Percentiles rank a stretch among this genome's conserved stretches.
Conservation (phyloP, 2,888 invertebrate genomes). For the Agriopis leucophaearia region DNA sequence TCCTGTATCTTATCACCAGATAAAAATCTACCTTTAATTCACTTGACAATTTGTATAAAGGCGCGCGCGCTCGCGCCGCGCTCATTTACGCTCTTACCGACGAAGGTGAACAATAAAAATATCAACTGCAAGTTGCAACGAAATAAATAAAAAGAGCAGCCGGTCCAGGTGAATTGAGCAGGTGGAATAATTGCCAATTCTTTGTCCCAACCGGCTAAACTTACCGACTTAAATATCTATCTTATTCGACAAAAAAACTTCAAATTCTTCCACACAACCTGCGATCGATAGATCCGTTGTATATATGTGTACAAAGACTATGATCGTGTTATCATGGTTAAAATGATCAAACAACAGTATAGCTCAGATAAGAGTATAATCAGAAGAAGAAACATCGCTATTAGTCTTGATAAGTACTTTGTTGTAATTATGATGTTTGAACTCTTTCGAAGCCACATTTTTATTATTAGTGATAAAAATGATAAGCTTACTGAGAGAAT, state of each 20-base stretch:
- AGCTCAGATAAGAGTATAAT: conserved; percentile 18
- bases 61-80: conserved; percentile 59
- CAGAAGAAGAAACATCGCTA: conserved; percentile 14
- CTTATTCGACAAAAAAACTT: conserved; percentile 63
- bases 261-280: conserved; percentile 33
- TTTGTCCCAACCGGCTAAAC: conserved; percentile 80
- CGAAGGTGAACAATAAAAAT: conserved; percentile 83
- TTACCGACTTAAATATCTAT: conserved; percentile 72
- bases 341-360: conserved; percentile 23
- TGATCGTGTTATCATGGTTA: background rate
- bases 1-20: conserved; percentile 48
- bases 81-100: conserved; percentile 69
- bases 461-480: background rate
- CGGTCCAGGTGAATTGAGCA: conserved; percentile 83
- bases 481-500: background rate
- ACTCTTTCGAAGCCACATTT: background rate
- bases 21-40: conserved; percentile 52
- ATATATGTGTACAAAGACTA: background rate
- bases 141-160: conserved; percentile 85
- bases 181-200: conserved; percentile 86
- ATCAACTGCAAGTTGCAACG: conserved; percentile 76
- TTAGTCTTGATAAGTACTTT: conserved; percentile 11
- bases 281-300: conserved; percentile 18
- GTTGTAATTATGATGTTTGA: background rate
- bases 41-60: conserved; percentile 57